Conservation (phyloP, 2,797 vertebrate genomes). For the Sebastes jordani region DNA sequence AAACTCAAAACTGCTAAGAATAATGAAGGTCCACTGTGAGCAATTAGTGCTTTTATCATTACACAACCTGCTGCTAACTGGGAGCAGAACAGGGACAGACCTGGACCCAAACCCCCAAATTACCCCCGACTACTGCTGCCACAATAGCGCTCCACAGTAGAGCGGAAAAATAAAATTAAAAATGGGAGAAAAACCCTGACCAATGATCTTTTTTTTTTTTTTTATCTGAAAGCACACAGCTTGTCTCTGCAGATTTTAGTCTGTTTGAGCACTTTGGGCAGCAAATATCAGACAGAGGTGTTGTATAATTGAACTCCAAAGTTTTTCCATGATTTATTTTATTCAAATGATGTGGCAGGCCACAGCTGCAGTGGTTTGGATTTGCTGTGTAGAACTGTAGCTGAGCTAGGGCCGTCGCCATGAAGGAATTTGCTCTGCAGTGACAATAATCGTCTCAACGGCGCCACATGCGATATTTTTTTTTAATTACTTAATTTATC, state of each 20-base stretch:
- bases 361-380: neutral
- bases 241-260: conserved; percentile 10
- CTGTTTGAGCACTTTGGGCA: conserved; percentile 4
- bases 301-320: neutral
- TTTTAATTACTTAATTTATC: no score
- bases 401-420: neutral
- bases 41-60: conserved; percentile 55
- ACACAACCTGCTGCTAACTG: conserved; percentile 28
- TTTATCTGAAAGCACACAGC: neutral
- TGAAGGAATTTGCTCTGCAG: no score
- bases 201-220: neutral
- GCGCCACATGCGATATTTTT: no score
- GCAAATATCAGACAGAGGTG: neutral
- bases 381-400: neutral
- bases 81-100: conserved; percentile 5
- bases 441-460: no score
- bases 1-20: conserved; percentile 24
- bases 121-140: neutral
- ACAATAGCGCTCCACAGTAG: neutral
- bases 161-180: neutral
- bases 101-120: neutral
- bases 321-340: neutral
- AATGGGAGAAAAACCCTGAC: neutral
- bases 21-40: conserved; percentile 30
- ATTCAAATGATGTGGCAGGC: neutral